These are phyloP conservation scores for Sarcophaga variegata DNA, from an alignment of 2,888 invertebrate species.

Conservation along the genomic window DNA sequence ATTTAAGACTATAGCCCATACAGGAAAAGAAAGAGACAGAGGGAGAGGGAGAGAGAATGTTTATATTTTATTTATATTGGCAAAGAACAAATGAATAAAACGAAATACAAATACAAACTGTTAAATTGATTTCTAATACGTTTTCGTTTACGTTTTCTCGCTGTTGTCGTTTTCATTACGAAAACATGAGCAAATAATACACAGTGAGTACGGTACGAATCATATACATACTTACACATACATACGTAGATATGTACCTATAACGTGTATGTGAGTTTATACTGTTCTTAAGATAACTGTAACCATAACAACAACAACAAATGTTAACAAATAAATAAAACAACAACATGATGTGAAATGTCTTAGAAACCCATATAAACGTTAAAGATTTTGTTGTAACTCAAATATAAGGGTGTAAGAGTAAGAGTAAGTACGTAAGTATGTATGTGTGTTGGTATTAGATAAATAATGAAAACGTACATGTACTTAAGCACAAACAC, in stretches of 20 bases:
- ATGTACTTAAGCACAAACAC: neutral
- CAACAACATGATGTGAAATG: slow-evolving; percentile 19
- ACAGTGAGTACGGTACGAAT: slow-evolving; percentile 23
- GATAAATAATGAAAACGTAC: neutral
- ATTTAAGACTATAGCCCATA: no score
- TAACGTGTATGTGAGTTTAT: neutral
- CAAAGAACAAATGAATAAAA: slow-evolving; percentile 50
- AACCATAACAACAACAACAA: neutral
- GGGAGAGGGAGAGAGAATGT: neutral
- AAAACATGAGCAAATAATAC: slow-evolving; percentile 60
- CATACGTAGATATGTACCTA: neutral
- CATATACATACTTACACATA: neutral
- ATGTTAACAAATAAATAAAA: slow-evolving; percentile 19
- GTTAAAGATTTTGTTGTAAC: slow-evolving; percentile 11
- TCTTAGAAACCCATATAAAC: slow-evolving; percentile 17
- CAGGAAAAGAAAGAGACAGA: no score
- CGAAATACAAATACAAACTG: slow-evolving; percentile 56
- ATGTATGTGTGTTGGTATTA: neutral
- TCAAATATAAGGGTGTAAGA: neutral
- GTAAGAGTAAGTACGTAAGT: neutral
- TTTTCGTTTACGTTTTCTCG: slow-evolving; percentile 43
- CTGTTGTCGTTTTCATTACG: slow-evolving; percentile 56
- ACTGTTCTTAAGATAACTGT: neutral
- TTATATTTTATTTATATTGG: slow-evolving; percentile 38
- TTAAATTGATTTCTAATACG: slow-evolving; percentile 67